These are phyloP conservation scores for Nyleta sp. DNA, from an alignment of 2,888 invertebrate species.

Conservation along the genomic window DNA sequence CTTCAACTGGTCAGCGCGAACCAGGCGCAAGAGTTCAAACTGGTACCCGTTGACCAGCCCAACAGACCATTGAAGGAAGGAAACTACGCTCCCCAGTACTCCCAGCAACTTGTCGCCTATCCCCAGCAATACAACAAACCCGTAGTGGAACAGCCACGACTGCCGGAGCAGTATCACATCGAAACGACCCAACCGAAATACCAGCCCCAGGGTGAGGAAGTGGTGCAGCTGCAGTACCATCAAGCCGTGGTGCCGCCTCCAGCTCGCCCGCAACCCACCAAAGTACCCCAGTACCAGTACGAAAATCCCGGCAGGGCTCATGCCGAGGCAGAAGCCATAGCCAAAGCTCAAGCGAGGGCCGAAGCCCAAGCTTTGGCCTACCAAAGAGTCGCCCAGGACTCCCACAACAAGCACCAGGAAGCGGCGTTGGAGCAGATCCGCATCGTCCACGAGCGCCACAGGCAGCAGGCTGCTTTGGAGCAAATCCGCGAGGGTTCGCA, in stretches of 20 bases:
- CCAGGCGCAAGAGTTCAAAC: constrained; percentile 78
- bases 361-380: constrained; percentile 78
- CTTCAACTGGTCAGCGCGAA: constrained; percentile 78
- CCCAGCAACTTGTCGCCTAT: constrained; percentile 72
- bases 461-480: constrained; percentile 77
- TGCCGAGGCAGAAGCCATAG: constrained; percentile 69
- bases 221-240: constrained; percentile 67
- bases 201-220: constrained; percentile 63
- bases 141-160: constrained; percentile 54
- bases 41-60: constrained; percentile 69
- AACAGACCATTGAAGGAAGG: constrained; percentile 66
- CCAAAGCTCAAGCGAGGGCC: constrained; percentile 77
- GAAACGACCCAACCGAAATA: constrained; percentile 76
- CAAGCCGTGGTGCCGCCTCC: constrained; percentile 52
- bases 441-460: constrained; percentile 73
- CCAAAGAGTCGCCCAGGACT: constrained; percentile 77
- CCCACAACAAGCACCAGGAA: constrained; percentile 76
- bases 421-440: constrained; percentile 78
- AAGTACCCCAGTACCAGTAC: constrained; percentile 73
- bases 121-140: constrained; percentile 71
- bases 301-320: constrained; percentile 66
- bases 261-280: constrained; percentile 62
- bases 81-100: constrained; percentile 69
- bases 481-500: constrained; percentile 78
- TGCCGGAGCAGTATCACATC: constrained; percentile 77